Evolutionary conservation across 2,797 vertebrate species (phyloP), one percentile per base, ranked within the genome.

Genomic region (Microtus californicus): DNA sequence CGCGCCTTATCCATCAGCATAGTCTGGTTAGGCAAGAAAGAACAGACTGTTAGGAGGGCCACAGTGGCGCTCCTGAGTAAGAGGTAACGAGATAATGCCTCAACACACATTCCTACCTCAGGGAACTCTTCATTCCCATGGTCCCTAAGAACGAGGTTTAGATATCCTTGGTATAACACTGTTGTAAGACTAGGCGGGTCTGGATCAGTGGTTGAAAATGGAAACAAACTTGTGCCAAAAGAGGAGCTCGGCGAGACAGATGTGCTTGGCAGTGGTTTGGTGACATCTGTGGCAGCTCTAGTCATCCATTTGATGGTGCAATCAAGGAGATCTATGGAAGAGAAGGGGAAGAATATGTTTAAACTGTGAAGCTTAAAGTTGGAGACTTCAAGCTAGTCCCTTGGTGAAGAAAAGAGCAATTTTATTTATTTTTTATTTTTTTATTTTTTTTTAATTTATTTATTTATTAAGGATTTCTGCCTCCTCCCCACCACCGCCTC

Each of bases 121-220:
- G 98, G 99, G 93, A 99, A 99, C 94, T 98, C 98, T 89, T 98
- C 97, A 78, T 97, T 97, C 87, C 96, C 97, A 29, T 97, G 97
- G 81, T 99, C 98, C 98, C 98, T 98, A 95, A 69, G 93, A 31
- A 99, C 98, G 95, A 99, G 98, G 73, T 96, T 95, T 96, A 98
- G 37, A 95, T 98, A 98, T 51, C 98, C 98, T 89, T 95, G 89
- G 88, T 98, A 98, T 45, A 99, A 95, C 90, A 98, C 96, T 0
- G 98, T 96, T 0, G 71, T 89, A 83, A 98, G 97, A 73, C 97
- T 98, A 89, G 98, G 89, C n/a, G 94, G 45, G 23, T 82, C 78
- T 45, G 12, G 37, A 2, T 82, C 29, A 27, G 29, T 12, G 59
- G 85, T 27, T 77, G 29, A n/a, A 6, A 5, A n/a, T 43, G 4